Evolutionary conservation across 1,140 invertebrate genomes (phyloP), one percentile per base, ranked within the genome.

Genomic region (Drosophila guanche): DNA sequence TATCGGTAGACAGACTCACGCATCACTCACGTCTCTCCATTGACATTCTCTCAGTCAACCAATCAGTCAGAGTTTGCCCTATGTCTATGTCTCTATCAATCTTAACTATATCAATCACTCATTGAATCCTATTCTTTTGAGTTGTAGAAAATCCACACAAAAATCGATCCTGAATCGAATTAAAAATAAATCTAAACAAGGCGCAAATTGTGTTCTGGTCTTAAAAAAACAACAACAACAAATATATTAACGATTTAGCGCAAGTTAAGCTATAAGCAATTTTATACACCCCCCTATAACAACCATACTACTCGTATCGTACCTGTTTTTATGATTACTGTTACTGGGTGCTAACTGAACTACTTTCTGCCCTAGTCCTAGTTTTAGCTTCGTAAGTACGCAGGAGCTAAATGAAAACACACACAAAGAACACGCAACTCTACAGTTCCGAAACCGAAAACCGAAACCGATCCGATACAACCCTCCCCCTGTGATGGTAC

Each of bases 311-410:
- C 27, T 43, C 40, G 50, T 43, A 42, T 50, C 58, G 50, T 43
- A 42, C 54, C 58, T 73, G 33, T 78, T 59, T 56, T 73, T 27
- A 14, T 27, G 52, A 61, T 46, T 77, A 74, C 48, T 77, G 60
- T 70, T 80, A 79, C 63, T 67, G 81, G 83, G 74, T 66, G 70
- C 74, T 66, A 37, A 37, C 61, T 63, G 60, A 52, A 69, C 56
- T 66, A 27, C 67, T 84, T 78, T 67, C 57, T 62, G 41, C 77
- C 74, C 83, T 62, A 67, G 61, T 47, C 45, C 72, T 86, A 86
- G 83, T 72, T 65, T 72, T 83, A 79, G 83, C 70, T 88, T 86
- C 60, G 37, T 76, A 88, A 86, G 81, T 78, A 65, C 70, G 73
- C 65, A 76, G 78, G 75, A 88, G 74, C 83, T 69, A 83, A 54